These are phyloP conservation scores for Gandaritis pyraliata DNA, from an alignment of 2,888 invertebrate species.

Conservation along the genomic window DNA sequence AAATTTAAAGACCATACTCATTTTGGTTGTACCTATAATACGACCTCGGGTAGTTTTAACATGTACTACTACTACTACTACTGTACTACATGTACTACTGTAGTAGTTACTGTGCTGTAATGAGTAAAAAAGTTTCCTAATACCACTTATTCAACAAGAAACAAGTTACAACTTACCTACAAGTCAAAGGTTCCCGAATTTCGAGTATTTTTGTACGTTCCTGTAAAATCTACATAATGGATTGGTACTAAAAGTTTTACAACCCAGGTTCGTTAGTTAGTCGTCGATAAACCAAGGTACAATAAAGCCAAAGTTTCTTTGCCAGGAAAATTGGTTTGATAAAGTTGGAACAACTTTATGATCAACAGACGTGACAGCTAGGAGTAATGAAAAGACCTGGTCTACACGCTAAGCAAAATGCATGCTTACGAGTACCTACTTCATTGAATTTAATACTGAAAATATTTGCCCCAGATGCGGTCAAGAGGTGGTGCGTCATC, in stretches of 20 bases:
- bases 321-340: slow-evolving; percentile 7
- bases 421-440: neutral
- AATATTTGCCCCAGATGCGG: slow-evolving; percentile 67
- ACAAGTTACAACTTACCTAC: slow-evolving; percentile 6
- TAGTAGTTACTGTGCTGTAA: neutral
- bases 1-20: no score
- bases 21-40: neutral
- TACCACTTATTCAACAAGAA: slow-evolving; percentile 10
- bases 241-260: slow-evolving; percentile 26
- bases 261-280: slow-evolving; percentile 23
- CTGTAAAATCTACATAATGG: slow-evolving; percentile 15
- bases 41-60: slow-evolving; percentile 26
- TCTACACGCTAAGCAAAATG: neutral
- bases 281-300: slow-evolving; percentile 10
- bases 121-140: no score
- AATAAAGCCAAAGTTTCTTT: slow-evolving; percentile 5
- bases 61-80: slow-evolving; percentile 33
- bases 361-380: slow-evolving; percentile 1
- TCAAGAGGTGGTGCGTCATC: slow-evolving; percentile 92
- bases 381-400: neutral
- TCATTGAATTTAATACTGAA: no score
- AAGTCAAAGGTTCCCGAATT: slow-evolving; percentile 16
- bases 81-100: slow-evolving; percentile 14
- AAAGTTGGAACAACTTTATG: slow-evolving; percentile 16
- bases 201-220: slow-evolving; percentile 12